Base-by-base conservation (phyloP, 2,113 vertebrate genomes). In the Pelobates fuscus region DNA sequence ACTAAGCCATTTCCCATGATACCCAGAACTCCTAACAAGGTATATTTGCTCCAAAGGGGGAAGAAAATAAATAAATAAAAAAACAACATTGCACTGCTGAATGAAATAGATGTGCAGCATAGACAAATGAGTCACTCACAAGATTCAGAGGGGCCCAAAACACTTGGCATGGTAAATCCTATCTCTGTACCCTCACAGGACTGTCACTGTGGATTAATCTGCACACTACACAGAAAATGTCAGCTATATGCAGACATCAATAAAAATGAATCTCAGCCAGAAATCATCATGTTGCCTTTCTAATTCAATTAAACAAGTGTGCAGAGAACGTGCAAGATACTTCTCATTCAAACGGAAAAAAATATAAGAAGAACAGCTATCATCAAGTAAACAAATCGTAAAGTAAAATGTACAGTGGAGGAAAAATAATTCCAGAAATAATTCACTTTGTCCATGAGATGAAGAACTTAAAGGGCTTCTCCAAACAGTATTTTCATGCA, bases 251-350 rank as follows among this genome's bases (percentile, higher is more conserved):
- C 8, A 26, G 37, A 70, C 23, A 78, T 74, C 52, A 70, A 63
- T 21, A 55, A 14, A 68, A 71, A 3, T 76, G 30, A 78, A 62
- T 26, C 58, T 17, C 23, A 70, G 52, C n/a, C 75, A 61, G 54
- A 70, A 67, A 73, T 52, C 70, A 72, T 41, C 68, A 67, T n/a
- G 71, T 60, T 62, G 69, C 57, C 58, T 26, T 25, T 72, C 60
- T 78, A 80, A 77, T 84, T 79, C 57, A 72, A 71, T 67, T 64
- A 72, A 75, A 60, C 67, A 54, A 59, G 25, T 70, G 29, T 41
- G 21, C 49, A 29, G 72, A 44, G 32, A 23, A 32, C 37, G 32
- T 32, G 60, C 63, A 67, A n/a, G 37, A 18, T 30, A 26, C 59
- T 15, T 7, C 15, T 43, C 41, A 76, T 11, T 65, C 21, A 55